phyloP scores from a whole-genome alignment of 2,113 vertebrate genomes.

The Myanophis thanlyinensis region DNA sequence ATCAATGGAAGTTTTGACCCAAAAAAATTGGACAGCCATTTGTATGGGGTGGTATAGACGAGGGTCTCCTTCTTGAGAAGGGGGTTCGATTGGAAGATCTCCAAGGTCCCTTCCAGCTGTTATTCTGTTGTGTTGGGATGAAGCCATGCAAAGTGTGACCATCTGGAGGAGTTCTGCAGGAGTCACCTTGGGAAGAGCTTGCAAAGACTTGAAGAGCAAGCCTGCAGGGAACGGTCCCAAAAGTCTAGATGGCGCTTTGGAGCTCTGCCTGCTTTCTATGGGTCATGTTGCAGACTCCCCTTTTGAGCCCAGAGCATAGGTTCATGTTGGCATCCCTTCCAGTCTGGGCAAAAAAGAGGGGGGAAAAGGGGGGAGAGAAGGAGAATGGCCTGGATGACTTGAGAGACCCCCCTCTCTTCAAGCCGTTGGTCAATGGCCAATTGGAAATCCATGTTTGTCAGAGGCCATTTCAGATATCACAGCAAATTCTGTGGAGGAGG shows the following conservation, averaged over 20 bases:
- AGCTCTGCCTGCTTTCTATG: not conserved
- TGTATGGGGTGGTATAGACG: not conserved
- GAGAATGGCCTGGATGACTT: not conserved
- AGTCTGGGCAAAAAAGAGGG: not conserved
- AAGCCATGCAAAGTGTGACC: not conserved
- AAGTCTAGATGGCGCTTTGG: not conserved
- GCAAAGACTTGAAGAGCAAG: not conserved
- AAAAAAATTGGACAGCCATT: not conserved
- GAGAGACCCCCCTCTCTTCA: not conserved
- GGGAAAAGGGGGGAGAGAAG: not conserved
- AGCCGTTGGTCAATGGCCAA: too few species aligned
- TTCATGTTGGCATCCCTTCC: not conserved
- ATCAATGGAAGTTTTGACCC: not conserved
- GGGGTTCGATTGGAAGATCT: not conserved
- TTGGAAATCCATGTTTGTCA: not conserved
- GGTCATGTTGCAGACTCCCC: not conserved
- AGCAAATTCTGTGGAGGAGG: not conserved
- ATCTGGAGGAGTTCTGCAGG: not conserved
- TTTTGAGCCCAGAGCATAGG: not conserved
- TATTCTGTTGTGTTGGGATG: not conserved
- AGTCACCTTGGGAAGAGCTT: not conserved
- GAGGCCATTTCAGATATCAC: not conserved
- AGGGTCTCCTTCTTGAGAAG: not conserved
- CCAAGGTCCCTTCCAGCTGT: not conserved
- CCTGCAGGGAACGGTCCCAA: not conserved